These are phyloP conservation scores for Nannoperca australis DNA, from an alignment of 2,797 vertebrate genomes.

Conservation along the genomic window DNA sequence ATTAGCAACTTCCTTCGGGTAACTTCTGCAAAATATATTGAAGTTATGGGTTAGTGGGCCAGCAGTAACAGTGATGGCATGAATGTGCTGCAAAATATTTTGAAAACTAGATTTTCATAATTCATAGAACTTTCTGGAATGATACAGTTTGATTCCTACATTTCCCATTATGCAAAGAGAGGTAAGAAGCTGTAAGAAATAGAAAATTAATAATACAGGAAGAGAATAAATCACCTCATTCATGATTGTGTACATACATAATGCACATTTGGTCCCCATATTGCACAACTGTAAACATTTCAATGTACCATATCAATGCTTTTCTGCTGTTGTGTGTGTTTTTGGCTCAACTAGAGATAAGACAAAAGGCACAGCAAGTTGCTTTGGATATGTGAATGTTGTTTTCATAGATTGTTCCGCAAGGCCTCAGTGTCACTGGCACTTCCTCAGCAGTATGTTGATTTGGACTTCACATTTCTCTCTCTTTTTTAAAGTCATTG, in stretches of 20 bases:
- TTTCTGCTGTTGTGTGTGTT: conserved; percentile 35
- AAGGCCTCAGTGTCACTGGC: conserved; percentile 51
- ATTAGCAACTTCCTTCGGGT: conserved; percentile 6
- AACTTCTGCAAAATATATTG: conserved; percentile 4
- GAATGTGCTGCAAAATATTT: conserved; percentile 40
- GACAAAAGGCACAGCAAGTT: conserved; percentile 66
- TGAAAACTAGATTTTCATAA: conserved; percentile 20
- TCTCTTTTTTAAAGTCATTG: conserved; percentile 39
- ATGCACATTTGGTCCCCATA: conserved; percentile 76
- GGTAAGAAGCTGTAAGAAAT: neutral
- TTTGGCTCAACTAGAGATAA: conserved; percentile 64
- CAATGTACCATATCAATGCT: conserved; percentile 66
- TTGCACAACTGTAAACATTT: conserved; percentile 85
- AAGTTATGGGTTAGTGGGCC: conserved; percentile 6
- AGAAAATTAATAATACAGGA: conserved; percentile 34
- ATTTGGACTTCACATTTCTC: conserved; percentile 78
- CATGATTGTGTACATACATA: conserved; percentile 73
- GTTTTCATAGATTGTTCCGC: conserved; percentile 56
- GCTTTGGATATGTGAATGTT: conserved; percentile 55
- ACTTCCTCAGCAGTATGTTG: conserved; percentile 65
- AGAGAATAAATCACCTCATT: conserved; percentile 40
- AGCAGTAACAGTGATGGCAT: conserved; percentile 35
- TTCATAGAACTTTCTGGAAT: conserved; percentile 17
- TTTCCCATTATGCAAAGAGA: conserved; percentile 35
- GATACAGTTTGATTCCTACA: conserved; percentile 23